Base-by-base conservation (phyloP, 1,140 invertebrate genomes). In the Micrasema minimum region DNA sequence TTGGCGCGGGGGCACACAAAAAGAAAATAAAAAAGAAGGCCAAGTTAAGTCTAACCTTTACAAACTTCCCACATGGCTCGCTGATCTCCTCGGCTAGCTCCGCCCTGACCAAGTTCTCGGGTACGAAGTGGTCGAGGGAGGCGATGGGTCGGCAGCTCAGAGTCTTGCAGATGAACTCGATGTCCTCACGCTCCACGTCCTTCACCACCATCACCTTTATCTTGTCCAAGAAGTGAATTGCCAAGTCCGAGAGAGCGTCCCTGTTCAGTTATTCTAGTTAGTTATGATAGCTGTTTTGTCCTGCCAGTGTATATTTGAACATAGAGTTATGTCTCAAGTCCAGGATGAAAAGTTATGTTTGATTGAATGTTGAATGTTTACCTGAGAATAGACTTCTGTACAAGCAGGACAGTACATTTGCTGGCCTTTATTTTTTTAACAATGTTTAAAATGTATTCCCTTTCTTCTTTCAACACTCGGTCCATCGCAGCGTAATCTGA, bases 401-500 rank as follows among this genome's bases (percentile, higher is more conserved):
- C 96, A 12, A 99, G 86, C 0, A 99, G 87, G 26, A 99, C 95
- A 85, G 97, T 99, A 82, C 98, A 99, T 5, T 97, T 97, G 74
- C 96, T 87, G 78, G 99, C 99, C 81, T 99, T 99, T 50, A 99
- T 97, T 81, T 99, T 96, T 83, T 99, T 99, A 0, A 99, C 95
- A 79, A 99, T 98, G 77, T 99, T 99, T 18, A 99, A 86, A 77
- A 99, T 98, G 79, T 99, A 99, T 53, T 95, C 90, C 59, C 98
- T 89, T 83, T 99, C 98, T 84, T 99, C 98, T 80, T 97, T 93
- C n/a, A 99, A 80, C 0, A 99, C 95, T 69, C 98, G 89, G 84
- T 99, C 98, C 98, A 99, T 99, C 69, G 98, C 96, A 43, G 97
- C 90, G 80, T 99, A 99, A 81, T 99, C 98, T 0, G 96, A 97